These are phyloP conservation scores for Chamaea fasciata DNA, from an alignment of 2,113 vertebrate species.

Conservation along the genomic window DNA sequence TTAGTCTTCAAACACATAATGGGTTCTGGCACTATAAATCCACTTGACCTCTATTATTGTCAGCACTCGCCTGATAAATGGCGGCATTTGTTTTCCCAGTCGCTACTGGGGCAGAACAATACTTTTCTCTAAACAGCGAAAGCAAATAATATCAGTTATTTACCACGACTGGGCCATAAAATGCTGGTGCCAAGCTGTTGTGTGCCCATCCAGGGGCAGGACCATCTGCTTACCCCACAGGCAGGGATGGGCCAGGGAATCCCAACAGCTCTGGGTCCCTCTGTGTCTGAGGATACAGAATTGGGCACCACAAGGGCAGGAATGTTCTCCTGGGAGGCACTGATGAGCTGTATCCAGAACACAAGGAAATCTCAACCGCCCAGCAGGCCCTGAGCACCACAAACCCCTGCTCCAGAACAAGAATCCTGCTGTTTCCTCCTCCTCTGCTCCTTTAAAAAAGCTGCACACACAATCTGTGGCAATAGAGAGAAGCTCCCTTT, in stretches of 20 bases:
- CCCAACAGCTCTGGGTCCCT: neutral
- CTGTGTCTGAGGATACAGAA: neutral
- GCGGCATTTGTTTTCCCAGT: constrained; percentile 33
- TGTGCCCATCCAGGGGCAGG: neutral
- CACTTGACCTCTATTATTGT: constrained; percentile 58
- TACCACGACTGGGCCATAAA: neutral
- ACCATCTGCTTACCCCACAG: neutral
- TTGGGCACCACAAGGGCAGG: neutral
- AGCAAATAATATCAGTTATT: constrained; percentile 21
- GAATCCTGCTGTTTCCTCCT: neutral
- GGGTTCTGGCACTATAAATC: constrained; percentile 48
- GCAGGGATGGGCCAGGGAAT: neutral
- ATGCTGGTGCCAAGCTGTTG: neutral
- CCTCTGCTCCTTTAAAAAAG: neutral
- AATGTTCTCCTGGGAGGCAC: neutral
- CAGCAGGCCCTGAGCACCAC: neutral
- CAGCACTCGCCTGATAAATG: constrained; percentile 26
- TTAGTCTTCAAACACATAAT: constrained; percentile 59
- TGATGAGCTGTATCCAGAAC: neutral
- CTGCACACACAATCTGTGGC: neutral
- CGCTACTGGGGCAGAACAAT: constrained; percentile 8
- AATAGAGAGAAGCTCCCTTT: neutral
- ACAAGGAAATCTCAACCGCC: neutral
- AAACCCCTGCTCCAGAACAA: neutral
- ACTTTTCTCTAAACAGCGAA: neutral